Base-by-base conservation (phyloP, 2,113 vertebrate genomes). In the Tiliqua scincoides region DNA sequence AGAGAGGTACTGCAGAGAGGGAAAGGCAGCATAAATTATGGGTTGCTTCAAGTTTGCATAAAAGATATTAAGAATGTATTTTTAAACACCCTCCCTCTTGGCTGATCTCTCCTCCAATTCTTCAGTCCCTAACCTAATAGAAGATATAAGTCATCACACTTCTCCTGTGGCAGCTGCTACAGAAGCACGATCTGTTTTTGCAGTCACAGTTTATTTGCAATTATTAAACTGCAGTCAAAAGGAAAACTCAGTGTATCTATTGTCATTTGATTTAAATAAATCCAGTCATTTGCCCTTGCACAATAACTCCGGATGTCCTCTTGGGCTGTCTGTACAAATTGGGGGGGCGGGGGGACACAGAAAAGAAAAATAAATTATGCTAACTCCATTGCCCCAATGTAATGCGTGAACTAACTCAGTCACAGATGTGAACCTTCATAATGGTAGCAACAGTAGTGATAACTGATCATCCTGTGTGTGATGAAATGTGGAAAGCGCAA, bases 141-240 rank as follows among this genome's bases (percentile, higher is more conserved):
- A 84, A 54, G 57, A 57, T 74, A 68, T 61, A 67, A 73, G 25
- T 59, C 35, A 65, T 32, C 15, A 57, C 71, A 63, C 23, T 74
- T 61, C 71, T 76, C 23, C 4, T 35, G 30, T 43, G 85, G 83
- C 61, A 76, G 40, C 35, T 82, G 61, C 61, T 84, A 43, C 84
- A 35, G 61, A 48, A 52, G 30, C 61, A 8, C 57, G 70, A 57
- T 89, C 89, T 77, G 74, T 85, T 82, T 91, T 23, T 90, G 67
- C n/a, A 91, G 83, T 86, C n/a, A 48, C 12, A 11, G 54, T 35
- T 70, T 72, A 73, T 72, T 63, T 79, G 57, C 30, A 61, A 72
- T 87, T 87, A 73, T 67, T 84, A 79, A 40, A 83, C 1, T 83
- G 35, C 86, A 91, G 86, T 89, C 81, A 86, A 83, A 79, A 87